Percentiles rank a stretch among this genome's conserved stretches.
These are phyloP conservation scores for Telmatherina bonti DNA, from an alignment of 2,797 vertebrate genomes.

Conservation along the genomic window DNA sequence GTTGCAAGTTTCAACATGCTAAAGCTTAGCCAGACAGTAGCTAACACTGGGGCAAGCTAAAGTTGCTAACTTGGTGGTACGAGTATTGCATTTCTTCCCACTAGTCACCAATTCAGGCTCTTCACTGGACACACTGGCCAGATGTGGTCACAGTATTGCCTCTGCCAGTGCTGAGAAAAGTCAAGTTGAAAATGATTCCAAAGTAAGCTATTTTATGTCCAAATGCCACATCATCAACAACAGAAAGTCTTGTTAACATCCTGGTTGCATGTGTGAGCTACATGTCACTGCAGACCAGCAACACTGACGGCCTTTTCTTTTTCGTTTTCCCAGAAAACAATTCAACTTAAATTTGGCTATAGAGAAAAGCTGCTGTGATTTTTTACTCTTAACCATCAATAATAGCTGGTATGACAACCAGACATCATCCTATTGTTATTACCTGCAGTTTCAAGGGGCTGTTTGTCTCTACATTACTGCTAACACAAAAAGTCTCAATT, in stretches of 20 bases:
- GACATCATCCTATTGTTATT: not conserved
- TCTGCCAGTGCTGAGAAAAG: too few relatives aligned
- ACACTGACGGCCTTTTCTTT: not conserved
- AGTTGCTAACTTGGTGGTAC: too few relatives aligned
- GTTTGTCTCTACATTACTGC: not conserved
- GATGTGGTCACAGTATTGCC: too few relatives aligned
- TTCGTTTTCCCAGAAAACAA: not conserved
- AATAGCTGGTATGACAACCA: not conserved
- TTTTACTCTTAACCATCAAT: not conserved
- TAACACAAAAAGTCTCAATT: slow-evolving; percentile 1
- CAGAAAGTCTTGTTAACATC: not conserved
- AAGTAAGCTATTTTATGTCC: not conserved
- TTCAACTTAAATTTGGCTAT: not conserved
- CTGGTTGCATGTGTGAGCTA: not conserved
- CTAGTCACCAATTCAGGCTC: too few relatives aligned
- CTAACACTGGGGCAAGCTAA: too few relatives aligned
- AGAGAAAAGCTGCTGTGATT: not conserved
- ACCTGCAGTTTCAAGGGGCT: too few relatives aligned
- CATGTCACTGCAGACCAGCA: not conserved
- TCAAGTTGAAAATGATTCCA: not conserved
- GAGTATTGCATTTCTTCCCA: too few relatives aligned
- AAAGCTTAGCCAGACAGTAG: too few relatives aligned
- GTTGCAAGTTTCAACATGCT: too few relatives aligned
- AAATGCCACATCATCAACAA: not conserved
- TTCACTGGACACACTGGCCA: too few relatives aligned